These are phyloP conservation scores for Epinotia brunnichana DNA, from an alignment of 2,888 invertebrate species.

Conservation along the genomic window DNA sequence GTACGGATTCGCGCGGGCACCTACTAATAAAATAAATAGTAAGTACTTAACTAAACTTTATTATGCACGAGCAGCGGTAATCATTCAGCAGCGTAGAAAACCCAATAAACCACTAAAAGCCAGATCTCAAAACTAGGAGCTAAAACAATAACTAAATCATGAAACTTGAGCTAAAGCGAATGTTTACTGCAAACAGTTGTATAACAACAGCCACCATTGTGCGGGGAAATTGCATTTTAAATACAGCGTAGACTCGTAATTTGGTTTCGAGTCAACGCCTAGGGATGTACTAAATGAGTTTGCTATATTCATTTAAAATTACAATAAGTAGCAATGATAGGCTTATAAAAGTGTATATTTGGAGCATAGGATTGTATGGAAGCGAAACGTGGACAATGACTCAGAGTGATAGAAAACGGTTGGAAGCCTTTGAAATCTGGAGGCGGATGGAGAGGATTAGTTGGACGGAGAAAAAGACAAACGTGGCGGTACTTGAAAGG, in stretches of 20 bases:
- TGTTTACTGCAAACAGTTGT: constrained; percentile 12
- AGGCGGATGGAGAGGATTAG: too few relatives aligned
- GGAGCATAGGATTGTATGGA: too few relatives aligned
- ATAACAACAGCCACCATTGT: constrained; percentile 21
- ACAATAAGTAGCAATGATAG: too few relatives aligned
- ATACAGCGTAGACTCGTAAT: constrained; percentile 34
- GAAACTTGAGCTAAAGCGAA: constrained; percentile 11
- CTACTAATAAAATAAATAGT: too few relatives aligned
- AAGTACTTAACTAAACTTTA: neutral
- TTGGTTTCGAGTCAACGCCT: constrained; percentile 18
- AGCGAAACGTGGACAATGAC: too few relatives aligned
- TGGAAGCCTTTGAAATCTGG: too few relatives aligned
- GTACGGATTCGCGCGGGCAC: too few relatives aligned
- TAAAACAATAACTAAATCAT: constrained; percentile 14
- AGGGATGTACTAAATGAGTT: constrained; percentile 10
- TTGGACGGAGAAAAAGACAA: too few relatives aligned
- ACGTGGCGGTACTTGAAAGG: too few relatives aligned
- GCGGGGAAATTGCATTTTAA: constrained; percentile 33
- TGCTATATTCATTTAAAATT: neutral
- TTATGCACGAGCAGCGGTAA: neutral
- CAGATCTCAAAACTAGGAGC: neutral
- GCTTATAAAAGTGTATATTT: too few relatives aligned
- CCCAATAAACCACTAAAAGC: neutral
- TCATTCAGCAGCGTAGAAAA: neutral
- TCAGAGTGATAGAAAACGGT: too few relatives aligned